Conservation (phyloP, 2,113 vertebrate species). For the Pterocles orientalis region DNA sequence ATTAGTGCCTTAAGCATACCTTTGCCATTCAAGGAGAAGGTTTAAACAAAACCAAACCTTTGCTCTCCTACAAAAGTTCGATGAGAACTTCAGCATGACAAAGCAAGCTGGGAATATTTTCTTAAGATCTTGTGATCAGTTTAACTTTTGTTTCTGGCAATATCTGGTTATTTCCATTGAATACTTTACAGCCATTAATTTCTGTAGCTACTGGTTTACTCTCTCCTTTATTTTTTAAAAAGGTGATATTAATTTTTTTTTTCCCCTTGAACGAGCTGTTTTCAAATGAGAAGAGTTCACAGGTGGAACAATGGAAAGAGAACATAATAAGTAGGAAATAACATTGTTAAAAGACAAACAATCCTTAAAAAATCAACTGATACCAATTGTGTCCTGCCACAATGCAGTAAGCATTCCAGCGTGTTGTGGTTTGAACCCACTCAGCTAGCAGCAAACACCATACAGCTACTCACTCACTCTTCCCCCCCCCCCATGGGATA, state of each 20-base stretch:
- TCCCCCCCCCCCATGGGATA: no score
- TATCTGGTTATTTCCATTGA: slow-evolving; percentile 38
- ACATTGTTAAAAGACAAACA: not conserved
- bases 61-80: slow-evolving; percentile 44
- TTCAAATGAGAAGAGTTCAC: not conserved
- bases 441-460: no score
- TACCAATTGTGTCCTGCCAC: not conserved
- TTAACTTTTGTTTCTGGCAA: not conserved
- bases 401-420: not conserved
- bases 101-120: slow-evolving; percentile 50
- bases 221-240: not conserved
- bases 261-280: not conserved
- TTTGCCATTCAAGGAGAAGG: slow-evolving; percentile 55
- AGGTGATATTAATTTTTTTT: not conserved
- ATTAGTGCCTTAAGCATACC: slow-evolving; percentile 46
- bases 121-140: slow-evolving; percentile 41
- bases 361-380: not conserved
- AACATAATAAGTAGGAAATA: not conserved
- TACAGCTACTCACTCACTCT: no score
- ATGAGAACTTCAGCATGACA: slow-evolving; percentile 55
- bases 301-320: not conserved
- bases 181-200: not conserved
- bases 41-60: slow-evolving; percentile 32
- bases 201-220: not conserved
- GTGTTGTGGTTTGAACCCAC: no score